phyloP scores from a whole-genome alignment of 2,797 vertebrate genomes.

The Todus mexicanus region DNA sequence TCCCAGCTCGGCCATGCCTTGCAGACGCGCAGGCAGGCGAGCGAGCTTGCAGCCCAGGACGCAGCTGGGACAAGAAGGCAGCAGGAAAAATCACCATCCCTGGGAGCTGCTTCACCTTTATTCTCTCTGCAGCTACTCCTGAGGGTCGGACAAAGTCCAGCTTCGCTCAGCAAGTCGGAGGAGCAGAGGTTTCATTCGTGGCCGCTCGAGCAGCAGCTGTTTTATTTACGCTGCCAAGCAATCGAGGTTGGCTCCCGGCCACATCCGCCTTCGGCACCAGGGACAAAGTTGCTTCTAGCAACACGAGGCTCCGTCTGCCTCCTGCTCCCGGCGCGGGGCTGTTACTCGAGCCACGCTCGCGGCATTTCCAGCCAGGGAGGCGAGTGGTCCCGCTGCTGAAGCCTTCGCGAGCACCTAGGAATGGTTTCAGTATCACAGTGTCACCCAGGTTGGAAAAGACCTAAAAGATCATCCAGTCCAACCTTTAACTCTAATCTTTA shows the following conservation, averaged over 20 bases:
- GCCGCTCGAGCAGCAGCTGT: neutral
- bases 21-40: rapidly evolving
- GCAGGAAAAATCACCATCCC: neutral
- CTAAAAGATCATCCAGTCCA: no score
- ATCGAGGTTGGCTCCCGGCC: neutral
- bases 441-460: no score
- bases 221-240: slow-evolving; percentile 15
- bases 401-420: neutral
- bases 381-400: neutral
- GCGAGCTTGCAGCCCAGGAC: neutral
- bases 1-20: neutral
- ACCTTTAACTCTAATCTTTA: no score
- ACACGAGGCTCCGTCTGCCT: neutral
- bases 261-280: neutral
- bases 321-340: neutral
- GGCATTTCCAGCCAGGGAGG: neutral
- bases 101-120: neutral
- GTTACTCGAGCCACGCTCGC: neutral
- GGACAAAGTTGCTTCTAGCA: neutral
- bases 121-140: neutral
- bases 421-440: no score
- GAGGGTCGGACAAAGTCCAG: neutral
- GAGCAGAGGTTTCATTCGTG: neutral
- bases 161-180: neutral
- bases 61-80: neutral